phyloP scores from a whole-genome alignment of 2,888 invertebrate genomes.

The Eubasilissa splendida region DNA sequence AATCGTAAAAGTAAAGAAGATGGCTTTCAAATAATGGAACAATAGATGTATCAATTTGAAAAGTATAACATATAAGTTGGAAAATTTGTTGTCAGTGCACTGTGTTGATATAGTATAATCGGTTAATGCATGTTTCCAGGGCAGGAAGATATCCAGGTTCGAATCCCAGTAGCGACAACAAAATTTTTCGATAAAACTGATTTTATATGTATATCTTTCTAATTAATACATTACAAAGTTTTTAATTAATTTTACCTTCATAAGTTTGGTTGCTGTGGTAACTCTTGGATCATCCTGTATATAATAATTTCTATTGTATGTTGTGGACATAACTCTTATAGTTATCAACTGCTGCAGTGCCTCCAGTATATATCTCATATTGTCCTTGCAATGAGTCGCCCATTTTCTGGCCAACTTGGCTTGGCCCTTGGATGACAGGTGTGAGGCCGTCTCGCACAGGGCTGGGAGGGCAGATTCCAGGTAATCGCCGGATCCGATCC shows the following conservation, averaged over 20 bases:
- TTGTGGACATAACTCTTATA: conserved; percentile 84
- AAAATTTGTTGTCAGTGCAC: too few species aligned
- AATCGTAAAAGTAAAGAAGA: too few species aligned
- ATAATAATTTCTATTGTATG: conserved; percentile 80
- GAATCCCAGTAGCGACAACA: too few species aligned
- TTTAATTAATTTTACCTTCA: conserved; percentile 76
- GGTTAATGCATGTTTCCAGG: too few species aligned
- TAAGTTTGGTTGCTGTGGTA: conserved; percentile 88
- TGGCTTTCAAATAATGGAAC: too few species aligned
- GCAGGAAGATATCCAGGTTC: too few species aligned
- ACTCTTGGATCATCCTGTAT: conserved; percentile 90
- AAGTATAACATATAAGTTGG: too few species aligned
- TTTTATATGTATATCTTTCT: too few species aligned
- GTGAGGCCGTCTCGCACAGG: conserved; percentile 82
- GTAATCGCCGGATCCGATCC: conserved; percentile 83
- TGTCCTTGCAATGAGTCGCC: conserved; percentile 79
- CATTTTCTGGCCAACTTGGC: conserved; percentile 86
- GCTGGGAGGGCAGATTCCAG: conserved; percentile 87
- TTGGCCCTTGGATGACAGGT: conserved; percentile 80
- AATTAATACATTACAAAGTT: too few species aligned
- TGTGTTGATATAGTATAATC: too few species aligned
- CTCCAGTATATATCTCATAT: conserved; percentile 79
- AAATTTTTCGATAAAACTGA: too few species aligned
- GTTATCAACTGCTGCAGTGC: conserved; percentile 92
- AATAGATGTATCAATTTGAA: too few species aligned